phyloP scores from a whole-genome alignment of 2,888 invertebrate genomes.

The Crocallis elinguaria region DNA sequence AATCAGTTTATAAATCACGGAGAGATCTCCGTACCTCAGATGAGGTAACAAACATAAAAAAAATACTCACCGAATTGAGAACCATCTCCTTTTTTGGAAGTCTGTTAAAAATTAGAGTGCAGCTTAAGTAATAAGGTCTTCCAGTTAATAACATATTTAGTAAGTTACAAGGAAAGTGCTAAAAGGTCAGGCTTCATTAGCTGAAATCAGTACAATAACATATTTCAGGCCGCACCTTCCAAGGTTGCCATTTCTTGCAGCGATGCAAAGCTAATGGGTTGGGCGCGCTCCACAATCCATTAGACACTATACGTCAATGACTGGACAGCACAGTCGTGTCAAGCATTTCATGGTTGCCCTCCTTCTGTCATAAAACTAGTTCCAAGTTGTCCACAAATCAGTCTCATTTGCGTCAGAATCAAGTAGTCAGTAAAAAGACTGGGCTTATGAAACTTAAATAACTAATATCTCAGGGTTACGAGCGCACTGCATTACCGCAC shows the following conservation, averaged over 20 bases:
- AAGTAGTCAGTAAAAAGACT: too few relatives aligned
- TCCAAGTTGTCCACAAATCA: neutral
- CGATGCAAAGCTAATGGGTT: constrained; percentile 21
- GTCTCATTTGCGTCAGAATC: too few relatives aligned
- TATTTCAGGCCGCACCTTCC: constrained; percentile 9
- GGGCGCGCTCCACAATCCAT: constrained; percentile 19
- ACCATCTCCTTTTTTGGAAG: too few relatives aligned
- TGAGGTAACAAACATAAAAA: too few relatives aligned
- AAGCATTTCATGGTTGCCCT: constrained; percentile 8
- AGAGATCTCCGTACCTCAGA: too few relatives aligned
- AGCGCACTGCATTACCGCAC: too few relatives aligned
- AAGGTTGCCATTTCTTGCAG: constrained; percentile 4
- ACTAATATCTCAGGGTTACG: too few relatives aligned
- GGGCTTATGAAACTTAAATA: too few relatives aligned
- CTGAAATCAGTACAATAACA: constrained; percentile 3
- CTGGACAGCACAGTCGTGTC: constrained; percentile 4
- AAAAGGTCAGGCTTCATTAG: neutral
- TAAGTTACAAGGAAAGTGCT: neutral
- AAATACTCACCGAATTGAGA: too few relatives aligned
- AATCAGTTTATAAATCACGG: too few relatives aligned
- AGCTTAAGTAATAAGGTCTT: neutral
- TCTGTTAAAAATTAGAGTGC: neutral
- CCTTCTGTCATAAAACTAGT: constrained; percentile 9
- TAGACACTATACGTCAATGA: constrained; percentile 18
- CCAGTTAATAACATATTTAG: neutral